Conservation (phyloP, 2,113 vertebrate genomes). For the Hydrolagus affinis region DNA sequence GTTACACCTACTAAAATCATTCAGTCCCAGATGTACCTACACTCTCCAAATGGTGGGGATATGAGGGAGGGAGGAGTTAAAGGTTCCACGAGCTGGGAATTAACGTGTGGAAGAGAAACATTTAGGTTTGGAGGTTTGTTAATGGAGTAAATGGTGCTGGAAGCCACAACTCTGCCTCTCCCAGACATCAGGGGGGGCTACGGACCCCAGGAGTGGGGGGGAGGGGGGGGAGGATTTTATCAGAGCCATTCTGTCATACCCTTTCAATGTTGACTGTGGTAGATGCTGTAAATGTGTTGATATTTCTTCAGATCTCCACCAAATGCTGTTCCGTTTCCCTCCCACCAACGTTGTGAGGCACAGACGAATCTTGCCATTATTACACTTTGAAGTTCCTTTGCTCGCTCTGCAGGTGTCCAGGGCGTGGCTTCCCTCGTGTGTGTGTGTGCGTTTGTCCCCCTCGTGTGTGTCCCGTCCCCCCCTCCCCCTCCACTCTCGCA, state of each 20-base stretch:
- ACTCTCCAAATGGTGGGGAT: neutral
- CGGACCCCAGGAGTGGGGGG: too few relatives aligned
- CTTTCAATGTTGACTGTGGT: constrained; percentile 40
- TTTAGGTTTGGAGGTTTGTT: neutral
- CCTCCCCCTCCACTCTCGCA: too few relatives aligned
- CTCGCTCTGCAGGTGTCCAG: constrained; percentile 50
- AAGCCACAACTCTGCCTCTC: neutral
- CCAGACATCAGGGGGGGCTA: neutral
- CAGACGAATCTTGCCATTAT: constrained; percentile 47
- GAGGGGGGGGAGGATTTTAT: neutral
- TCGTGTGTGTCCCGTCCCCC: too few relatives aligned
- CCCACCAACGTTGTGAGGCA: constrained; percentile 53
- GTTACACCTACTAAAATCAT: constrained; percentile 57
- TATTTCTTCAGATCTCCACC: constrained; percentile 40
- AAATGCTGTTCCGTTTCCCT: constrained; percentile 36
- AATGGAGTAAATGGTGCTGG: neutral
- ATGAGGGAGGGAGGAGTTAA: neutral
- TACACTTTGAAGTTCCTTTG: constrained; percentile 41
- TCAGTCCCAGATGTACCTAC: neutral
- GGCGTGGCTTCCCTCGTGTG: constrained; percentile 52
- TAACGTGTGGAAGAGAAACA: neutral
- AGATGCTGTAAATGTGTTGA: constrained; percentile 56
- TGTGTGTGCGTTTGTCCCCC: too few relatives aligned
- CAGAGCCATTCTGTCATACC: constrained; percentile 46
- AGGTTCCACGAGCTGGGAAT: neutral